Evolutionary conservation across 2,888 invertebrate genomes (phyloP), one percentile per base, ranked within the genome.

Genomic region (Plebejus melissa): DNA sequence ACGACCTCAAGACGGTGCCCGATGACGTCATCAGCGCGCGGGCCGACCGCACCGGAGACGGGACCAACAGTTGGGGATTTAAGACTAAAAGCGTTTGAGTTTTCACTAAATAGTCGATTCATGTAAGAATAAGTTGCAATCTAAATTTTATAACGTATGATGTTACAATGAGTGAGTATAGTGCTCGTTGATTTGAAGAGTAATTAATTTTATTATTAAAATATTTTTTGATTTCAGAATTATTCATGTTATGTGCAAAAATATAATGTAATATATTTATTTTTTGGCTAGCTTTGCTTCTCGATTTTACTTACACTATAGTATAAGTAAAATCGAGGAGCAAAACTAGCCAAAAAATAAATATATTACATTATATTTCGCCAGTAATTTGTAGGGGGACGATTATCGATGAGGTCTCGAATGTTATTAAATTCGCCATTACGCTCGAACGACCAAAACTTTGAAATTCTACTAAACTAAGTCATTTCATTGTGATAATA

Each of bases 1-100:
- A n/a, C n/a, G n/a, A n/a, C n/a, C n/a, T n/a, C n/a, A n/a, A 87
- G 76, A 80, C 80, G 3, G 86, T 83, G 0, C 75, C 84, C 0
- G 76, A 83, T 4, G 80, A 81, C 0, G 74, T 83, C 13, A 78
- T 85, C 0, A 76, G 71, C 0, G 76, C 79, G 0, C 46, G 46
- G 54, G 78, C 79, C 0, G 69, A 78, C 0, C 80, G 83, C 9
- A 82, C 84, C 0, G 87, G 86, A 0, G 86, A 87, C 76, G 85
- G 85, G 1, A 41, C 70, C 6, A 41, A 70, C 46, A 70, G 36
- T 38, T 69, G 69, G 58, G 22, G 58, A 58, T n/a, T 58, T 58
- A 58, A 57, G 3, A 57, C 1, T 1, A 6, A n/a, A 6, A 57
- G 32, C 22, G 22, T 22, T 22, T 22, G 22, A 22, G 22, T 22